Evolutionary conservation across 2,797 vertebrate species (phyloP).

Genomic region (Numenius phaeopus): DNA sequence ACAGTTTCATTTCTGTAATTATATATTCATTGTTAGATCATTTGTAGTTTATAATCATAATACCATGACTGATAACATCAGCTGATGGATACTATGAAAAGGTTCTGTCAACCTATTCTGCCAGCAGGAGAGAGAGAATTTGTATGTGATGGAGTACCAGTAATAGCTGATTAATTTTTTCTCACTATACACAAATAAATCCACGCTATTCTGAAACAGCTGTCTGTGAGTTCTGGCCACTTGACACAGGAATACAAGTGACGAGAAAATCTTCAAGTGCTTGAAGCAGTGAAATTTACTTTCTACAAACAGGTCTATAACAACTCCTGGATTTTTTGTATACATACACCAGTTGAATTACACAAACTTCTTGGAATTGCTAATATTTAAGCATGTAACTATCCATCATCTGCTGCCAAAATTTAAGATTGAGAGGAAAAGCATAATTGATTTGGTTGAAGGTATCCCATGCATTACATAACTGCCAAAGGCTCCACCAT

Average conservation of each 20-base stretch:
- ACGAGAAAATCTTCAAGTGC: not conserved
- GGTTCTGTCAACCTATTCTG: slow-evolving; percentile 44
- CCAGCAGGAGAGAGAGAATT: slow-evolving; percentile 4
- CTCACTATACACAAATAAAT: slow-evolving; percentile 47
- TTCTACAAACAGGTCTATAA: not conserved
- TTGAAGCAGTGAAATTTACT: not conserved
- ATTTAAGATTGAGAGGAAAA: not conserved
- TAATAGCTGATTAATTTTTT: slow-evolving; percentile 43
- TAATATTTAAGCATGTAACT: not conserved
- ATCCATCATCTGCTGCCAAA: not conserved
- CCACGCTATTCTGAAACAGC: not conserved
- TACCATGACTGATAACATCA: slow-evolving; percentile 62
- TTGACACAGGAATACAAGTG: not conserved
- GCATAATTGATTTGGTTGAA: not conserved
- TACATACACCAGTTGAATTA: not conserved
- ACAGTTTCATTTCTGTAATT: slow-evolving; percentile 57
- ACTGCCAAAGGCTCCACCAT: not conserved
- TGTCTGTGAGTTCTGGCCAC: not conserved
- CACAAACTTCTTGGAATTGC: not conserved
- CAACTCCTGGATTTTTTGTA: not conserved
- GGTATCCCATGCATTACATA: not conserved
- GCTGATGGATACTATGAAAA: slow-evolving; percentile 48
- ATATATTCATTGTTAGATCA: slow-evolving; percentile 54
- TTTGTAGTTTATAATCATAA: slow-evolving; percentile 59
- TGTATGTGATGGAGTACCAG: slow-evolving; percentile 31